Percentiles rank a stretch among this genome's conserved stretches.
These are phyloP conservation scores for Staurois parvus DNA, from an alignment of 2,797 vertebrate genomes.

Conservation along the genomic window DNA sequence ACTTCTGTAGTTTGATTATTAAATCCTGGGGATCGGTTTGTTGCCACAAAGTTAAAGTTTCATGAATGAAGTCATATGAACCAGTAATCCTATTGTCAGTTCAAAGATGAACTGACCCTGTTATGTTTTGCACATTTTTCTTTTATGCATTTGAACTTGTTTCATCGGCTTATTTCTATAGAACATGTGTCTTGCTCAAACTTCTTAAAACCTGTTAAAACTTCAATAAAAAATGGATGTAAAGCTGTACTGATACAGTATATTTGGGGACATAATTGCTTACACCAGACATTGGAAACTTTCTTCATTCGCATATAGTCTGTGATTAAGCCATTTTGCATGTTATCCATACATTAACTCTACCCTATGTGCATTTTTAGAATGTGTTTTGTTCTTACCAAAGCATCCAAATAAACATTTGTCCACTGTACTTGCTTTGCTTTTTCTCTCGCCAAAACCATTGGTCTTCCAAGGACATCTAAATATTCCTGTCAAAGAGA, in stretches of 20 bases:
- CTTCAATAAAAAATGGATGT: neutral
- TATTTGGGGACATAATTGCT: too few relatives aligned
- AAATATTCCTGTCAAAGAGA: conserved; percentile 87
- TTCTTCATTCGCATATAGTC: neutral
- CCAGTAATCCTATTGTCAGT: too few relatives aligned
- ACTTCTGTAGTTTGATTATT: too few relatives aligned
- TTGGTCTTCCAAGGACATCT: conserved; percentile 95
- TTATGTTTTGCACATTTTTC: too few relatives aligned
- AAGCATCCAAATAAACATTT: conserved; percentile 96
- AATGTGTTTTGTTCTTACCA: conserved; percentile 80
- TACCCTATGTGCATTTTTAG: neutral
- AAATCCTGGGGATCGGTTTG: too few relatives aligned
- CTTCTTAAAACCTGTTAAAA: too few relatives aligned
- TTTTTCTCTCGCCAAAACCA: conserved; percentile 94
- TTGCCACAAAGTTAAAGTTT: too few relatives aligned
- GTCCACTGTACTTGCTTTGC: conserved; percentile 99
- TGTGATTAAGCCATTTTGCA: conserved; percentile 3
- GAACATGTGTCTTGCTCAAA: too few relatives aligned
- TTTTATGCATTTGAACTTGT: too few relatives aligned
- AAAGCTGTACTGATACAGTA: neutral
- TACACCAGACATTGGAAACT: neutral
- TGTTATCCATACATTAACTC: neutral
- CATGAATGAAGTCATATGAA: too few relatives aligned
- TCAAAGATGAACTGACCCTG: too few relatives aligned
- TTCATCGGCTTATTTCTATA: too few relatives aligned